Percentiles rank a stretch among this genome's conserved stretches.
Evolutionary conservation across 1,140 invertebrate species (phyloP).

Genomic region (Thalassaphorura encarpata): DNA sequence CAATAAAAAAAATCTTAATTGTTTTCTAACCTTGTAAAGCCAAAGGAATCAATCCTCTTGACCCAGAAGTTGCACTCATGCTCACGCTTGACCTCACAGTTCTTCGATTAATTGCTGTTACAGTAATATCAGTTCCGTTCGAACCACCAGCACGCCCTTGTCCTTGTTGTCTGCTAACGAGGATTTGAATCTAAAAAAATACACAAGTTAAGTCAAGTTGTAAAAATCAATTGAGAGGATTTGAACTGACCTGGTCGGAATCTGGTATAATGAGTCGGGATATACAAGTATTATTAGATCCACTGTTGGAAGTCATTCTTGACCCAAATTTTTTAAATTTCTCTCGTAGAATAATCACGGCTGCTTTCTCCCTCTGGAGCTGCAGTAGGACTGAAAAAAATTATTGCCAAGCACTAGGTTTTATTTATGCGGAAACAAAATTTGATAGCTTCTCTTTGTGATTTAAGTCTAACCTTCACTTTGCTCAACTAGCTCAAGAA

Average conservation of each 20-base stretch:
- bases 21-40: background rate
- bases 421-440: too few species aligned
- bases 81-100: background rate
- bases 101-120: background rate
- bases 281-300: conserved; percentile 3
- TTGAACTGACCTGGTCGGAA: conserved; percentile 7
- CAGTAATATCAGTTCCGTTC: conserved; percentile 3
- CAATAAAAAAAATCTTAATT: background rate
- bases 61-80: background rate
- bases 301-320: too few species aligned
- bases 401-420: too few species aligned
- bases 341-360: too few species aligned
- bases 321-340: too few species aligned
- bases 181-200: conserved; percentile 14
- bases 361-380: too few species aligned
- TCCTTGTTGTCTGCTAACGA: conserved; percentile 3
- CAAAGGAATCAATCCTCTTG: background rate
- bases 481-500: too few species aligned
- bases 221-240: background rate
- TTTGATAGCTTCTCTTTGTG: too few species aligned
- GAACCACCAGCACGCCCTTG: background rate
- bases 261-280: conserved; percentile 4
- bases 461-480: too few species aligned
- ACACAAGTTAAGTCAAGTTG: conserved; percentile 39
- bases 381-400: too few species aligned